Conservation (phyloP, 2,113 vertebrate genomes). For the Lagopus leucura region DNA sequence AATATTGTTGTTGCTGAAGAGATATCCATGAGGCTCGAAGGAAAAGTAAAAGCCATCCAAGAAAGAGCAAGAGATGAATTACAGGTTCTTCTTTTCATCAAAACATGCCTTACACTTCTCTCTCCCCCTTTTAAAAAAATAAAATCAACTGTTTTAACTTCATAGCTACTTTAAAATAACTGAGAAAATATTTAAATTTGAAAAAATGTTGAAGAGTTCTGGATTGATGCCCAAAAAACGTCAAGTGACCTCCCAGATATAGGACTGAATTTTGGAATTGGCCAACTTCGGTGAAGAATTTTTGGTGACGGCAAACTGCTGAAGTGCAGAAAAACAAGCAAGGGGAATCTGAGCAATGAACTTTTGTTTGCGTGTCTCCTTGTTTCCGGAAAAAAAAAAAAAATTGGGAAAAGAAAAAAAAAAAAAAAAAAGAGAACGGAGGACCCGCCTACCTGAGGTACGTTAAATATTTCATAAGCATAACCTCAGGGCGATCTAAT, state of each 20-base stretch:
- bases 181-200: conserved; percentile 23
- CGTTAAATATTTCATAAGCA: neutral
- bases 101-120: neutral
- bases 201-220: neutral
- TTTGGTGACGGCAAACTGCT: neutral
- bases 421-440: conserved; percentile 8
- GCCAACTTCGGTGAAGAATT: neutral
- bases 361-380: neutral
- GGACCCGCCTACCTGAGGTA: neutral
- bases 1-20: neutral
- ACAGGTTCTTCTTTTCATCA: neutral
- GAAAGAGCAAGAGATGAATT: neutral
- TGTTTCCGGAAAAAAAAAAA: neutral
- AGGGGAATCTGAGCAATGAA: neutral
- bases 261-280: neutral
- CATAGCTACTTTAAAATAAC: neutral
- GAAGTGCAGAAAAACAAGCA: neutral
- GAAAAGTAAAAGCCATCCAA: conserved; percentile 3
- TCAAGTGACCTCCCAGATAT: neutral
- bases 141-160: neutral
- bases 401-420: neutral
- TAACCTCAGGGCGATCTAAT: neutral
- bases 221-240: neutral
- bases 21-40: neutral
- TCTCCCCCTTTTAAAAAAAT: neutral